Evolutionary conservation across 2,888 invertebrate genomes (phyloP), one percentile per base, ranked within the genome.

Genomic region (Meghimatium bilineatum): DNA sequence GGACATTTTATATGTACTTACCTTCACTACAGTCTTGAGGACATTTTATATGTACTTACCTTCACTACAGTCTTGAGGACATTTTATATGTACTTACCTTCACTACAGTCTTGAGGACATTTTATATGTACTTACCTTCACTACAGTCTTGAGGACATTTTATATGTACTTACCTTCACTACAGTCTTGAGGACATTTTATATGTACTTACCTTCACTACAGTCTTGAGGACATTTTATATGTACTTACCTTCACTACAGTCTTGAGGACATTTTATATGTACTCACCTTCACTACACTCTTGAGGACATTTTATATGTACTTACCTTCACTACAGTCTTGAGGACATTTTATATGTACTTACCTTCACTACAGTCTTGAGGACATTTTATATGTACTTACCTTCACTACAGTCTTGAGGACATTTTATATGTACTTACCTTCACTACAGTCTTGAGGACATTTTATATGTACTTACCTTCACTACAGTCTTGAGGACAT

Each of bases 101-200:
- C 94, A 38, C 52, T 74, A 90, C 96, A 97, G 91, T 97, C 97
- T 92, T 96, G 96, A 0, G 96, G 96, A 91, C 97, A 97, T 49
- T 96, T 95, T 2, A 94, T 93, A 5, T 26, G 3, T 20, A 44
- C 44, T 56, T 20, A 56, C 56, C 56, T 23, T 56, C 26, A 26
- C 3, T 17, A 17, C 56, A 56, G 26, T 56, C 56, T 26, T 56
- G 56, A 8, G 56, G 56, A 56, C 12, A 44, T 12, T 44, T 12
- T 44, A 8, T 44, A 44, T 44, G 6, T 44, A 44, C 44, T 56
- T 20, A 56, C 56, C 56, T 23, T 56, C 26, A 26, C 3, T 17
- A 17, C 56, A 56, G 26, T 56, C 56, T 26, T 56, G 56, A 8
- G 56, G 56, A 56, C 56, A 56, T 8, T 23, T 29, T 5, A 69